Base-by-base conservation (phyloP, 2,113 vertebrate genomes). In the Phoenicopterus ruber region DNA sequence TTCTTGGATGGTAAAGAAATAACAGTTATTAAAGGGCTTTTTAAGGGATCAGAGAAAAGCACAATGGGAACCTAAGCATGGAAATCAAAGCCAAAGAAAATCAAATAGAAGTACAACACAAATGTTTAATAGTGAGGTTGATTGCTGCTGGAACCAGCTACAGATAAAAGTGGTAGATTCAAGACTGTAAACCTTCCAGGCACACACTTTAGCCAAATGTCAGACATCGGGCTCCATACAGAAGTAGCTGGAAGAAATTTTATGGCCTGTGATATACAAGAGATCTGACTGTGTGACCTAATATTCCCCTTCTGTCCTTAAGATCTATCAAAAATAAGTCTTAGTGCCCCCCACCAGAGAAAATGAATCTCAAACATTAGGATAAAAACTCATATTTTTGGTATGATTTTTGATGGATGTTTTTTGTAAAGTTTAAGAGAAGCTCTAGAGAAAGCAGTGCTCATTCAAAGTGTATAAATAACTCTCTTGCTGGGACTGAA, bases 71-170 rank as follows among this genome's bases (percentile, higher is more conserved):
- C 47, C 8, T 69, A 93, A 89, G 54, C 28, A 59, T 44, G 62
- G 54, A 94, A 95, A 89, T 85, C 84, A 85, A 90, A 82, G 94
- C 91, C 96, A 96, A 96, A 85, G 73, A 72, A 93, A 97, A 95
- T 93, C 78, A 91, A 91, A 87, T 65, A 46, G 70, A 89, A 91
- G 70, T 80, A 61, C 50, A 93, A 91, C 66, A 62, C 82, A 83
- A 94, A 92, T 42, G 82, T 82, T 94, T 91, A 91, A 89, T 31
- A 89, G 77, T 36, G 73, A 87, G 69, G 58, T 24, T 97, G 93
- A 95, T 95, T 97, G 95, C 89, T 95, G 46, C 78, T 87, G 95
- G 94, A 94, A 70, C 40, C 46, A 82, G 78, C 65, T 94, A 76
- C 61, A 87, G 62, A 86, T 80, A 54, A 62, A 87, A 93, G 49